These are phyloP conservation scores for Chromis chromis DNA, from an alignment of 2,797 vertebrate genomes.

Conservation along the genomic window DNA sequence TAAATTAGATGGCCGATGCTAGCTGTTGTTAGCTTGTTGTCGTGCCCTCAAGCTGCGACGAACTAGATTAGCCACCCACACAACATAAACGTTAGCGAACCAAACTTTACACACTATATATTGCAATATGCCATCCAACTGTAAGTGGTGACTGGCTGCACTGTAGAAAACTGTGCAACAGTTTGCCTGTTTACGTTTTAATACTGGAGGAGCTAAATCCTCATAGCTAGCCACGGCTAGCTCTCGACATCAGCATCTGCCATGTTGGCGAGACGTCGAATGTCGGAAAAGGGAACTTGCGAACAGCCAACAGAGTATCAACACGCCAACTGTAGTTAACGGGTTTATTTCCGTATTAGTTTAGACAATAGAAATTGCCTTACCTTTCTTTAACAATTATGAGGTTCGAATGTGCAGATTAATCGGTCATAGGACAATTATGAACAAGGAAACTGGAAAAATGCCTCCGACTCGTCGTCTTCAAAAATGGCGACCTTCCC, in stretches of 20 bases:
- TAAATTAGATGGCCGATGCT: background rate
- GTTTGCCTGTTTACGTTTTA: background rate
- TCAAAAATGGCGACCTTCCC: conserved; percentile 74
- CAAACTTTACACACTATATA: too few relatives aligned
- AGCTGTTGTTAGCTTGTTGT: background rate
- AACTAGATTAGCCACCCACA: background rate
- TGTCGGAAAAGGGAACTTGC: conserved; percentile 20
- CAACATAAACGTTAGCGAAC: background rate
- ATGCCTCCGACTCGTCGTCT: background rate
- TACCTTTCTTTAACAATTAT: conserved; percentile 43
- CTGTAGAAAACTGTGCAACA: rapidly evolving
- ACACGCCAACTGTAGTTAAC: background rate
- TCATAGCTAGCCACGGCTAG: background rate
- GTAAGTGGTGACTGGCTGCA: rapidly evolving
- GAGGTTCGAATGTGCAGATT: background rate
- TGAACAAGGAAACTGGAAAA: conserved; percentile 21
- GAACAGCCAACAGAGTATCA: background rate
- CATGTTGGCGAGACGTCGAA: conserved; percentile 44
- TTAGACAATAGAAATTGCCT: rapidly evolving
- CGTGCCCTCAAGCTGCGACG: background rate
- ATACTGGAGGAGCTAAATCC: background rate
- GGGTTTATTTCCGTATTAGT: rapidly evolving
- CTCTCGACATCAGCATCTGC: background rate
- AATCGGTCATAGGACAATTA: background rate
- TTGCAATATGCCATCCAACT: too few relatives aligned